These are phyloP conservation scores for Siniperca chuatsi DNA, from an alignment of 2,113 vertebrate genomes.

Conservation along the genomic window DNA sequence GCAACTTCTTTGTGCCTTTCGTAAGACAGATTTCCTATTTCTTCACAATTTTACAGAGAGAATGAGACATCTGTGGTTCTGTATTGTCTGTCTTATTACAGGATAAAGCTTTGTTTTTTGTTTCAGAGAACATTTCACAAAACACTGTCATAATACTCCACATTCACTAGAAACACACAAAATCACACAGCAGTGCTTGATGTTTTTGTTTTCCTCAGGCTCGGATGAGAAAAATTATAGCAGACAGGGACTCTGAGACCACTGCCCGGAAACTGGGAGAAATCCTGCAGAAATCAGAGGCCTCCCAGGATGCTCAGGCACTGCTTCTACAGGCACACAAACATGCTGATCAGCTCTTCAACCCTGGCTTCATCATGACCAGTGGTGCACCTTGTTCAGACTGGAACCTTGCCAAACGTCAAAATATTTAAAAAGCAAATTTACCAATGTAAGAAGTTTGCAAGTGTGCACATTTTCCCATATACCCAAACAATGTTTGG, in stretches of 20 bases:
- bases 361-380: background rate
- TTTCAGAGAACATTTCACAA: background rate
- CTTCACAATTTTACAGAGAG: background rate
- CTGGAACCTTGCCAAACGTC: background rate
- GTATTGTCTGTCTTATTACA: background rate
- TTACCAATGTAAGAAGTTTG: background rate
- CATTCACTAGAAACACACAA: background rate
- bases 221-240: slow-evolving; percentile 55
- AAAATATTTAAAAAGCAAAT: too few species aligned
- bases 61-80: background rate
- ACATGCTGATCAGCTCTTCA: slow-evolving; percentile 63
- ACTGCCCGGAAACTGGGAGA: slow-evolving; percentile 58
- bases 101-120: background rate
- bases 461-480: background rate
- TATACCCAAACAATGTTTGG: background rate
- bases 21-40: background rate
- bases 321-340: slow-evolving; percentile 70
- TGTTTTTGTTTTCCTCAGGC: slow-evolving; percentile 63
- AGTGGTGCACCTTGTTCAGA: background rate
- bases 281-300: slow-evolving; percentile 54
- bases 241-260: slow-evolving; percentile 31
- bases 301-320: slow-evolving; percentile 25
- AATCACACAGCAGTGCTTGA: background rate
- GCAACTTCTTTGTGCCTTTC: slow-evolving; percentile 41
- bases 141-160: background rate